Conservation (phyloP, 2,113 vertebrate genomes). For the Callorhinus ursinus region DNA sequence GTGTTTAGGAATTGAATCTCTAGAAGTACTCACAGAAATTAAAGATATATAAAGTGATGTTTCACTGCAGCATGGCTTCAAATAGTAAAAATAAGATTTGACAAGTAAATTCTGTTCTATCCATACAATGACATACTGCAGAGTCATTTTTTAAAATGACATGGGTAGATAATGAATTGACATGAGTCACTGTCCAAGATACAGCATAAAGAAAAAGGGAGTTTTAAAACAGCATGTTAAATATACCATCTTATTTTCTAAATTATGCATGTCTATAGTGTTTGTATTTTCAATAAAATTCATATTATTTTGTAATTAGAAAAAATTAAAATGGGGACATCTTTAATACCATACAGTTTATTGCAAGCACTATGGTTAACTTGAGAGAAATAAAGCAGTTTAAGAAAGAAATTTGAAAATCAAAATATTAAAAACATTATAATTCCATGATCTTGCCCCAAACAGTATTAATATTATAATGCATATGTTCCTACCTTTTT, state of each 20-base stretch:
- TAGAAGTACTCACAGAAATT: neutral
- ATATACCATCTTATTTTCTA: neutral
- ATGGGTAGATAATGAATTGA: neutral
- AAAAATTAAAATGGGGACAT: neutral
- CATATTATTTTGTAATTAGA: neutral
- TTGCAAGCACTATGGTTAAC: neutral
- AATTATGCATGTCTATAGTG: neutral
- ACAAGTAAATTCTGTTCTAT: neutral
- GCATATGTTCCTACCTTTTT: neutral
- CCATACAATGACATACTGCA: neutral
- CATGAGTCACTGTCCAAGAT: neutral
- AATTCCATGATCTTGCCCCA: neutral
- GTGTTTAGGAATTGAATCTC: neutral
- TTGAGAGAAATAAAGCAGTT: neutral
- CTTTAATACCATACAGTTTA: neutral
- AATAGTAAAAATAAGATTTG: neutral
- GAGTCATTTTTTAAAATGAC: neutral
- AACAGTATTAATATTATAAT: neutral
- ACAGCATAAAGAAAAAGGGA: neutral
- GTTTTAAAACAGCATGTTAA: neutral
- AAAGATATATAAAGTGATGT: neutral
- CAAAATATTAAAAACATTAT: neutral
- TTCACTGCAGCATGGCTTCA: neutral
- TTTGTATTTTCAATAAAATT: neutral
- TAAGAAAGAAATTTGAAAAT: neutral